Evolutionary conservation across 2,888 invertebrate genomes (phyloP), one percentile per base, ranked within the genome.

Genomic region (Orthonychiurus folsomi): DNA sequence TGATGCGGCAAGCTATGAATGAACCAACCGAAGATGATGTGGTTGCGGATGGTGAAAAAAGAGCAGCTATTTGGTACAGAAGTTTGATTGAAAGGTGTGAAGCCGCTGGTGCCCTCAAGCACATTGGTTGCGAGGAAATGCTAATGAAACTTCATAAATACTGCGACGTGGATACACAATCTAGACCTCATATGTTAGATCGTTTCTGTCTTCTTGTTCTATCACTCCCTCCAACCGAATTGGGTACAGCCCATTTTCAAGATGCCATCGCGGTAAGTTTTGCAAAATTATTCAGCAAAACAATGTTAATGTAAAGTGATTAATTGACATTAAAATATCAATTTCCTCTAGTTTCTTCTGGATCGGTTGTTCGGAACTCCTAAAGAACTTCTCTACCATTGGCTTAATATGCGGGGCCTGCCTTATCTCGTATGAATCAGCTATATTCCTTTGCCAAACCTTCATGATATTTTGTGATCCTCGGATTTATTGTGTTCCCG

Each of bases 81-180:
- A 65, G 63, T 20, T 59, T 70, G 3, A 56, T 61, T 37, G 69
- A 72, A 24, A 60, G 60, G 24, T 65, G 63, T n/a, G 66, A 66
- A 15, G 54, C 57, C 18, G 65, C 63, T 26, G 69, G 71, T 53
- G 71, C 69, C 20, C 48, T 61, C 1, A 55, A 66, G 50, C 71
- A 72, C 53, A 58, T 61, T 3, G 71, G 66, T 2, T 72, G 71
- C 59, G 60, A 60, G 12, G n/a, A 50, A 3, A 64, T 61, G 48
- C 21, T 69, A 3, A 47, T 62, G 12, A 67, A 67, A 56, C 56
- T 72, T 3, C 48, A 61, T 1, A 65, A 64, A 21, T 72, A 70
- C 54, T 70, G 69, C 58, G 71, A 72, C 56, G 67, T 72, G 1
- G 67, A 72, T 47, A 63, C 66, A 61, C 70, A 69, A 28, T 63